Base-by-base conservation (phyloP, 2,888 invertebrate genomes). In the Pseudoips prasinana region DNA sequence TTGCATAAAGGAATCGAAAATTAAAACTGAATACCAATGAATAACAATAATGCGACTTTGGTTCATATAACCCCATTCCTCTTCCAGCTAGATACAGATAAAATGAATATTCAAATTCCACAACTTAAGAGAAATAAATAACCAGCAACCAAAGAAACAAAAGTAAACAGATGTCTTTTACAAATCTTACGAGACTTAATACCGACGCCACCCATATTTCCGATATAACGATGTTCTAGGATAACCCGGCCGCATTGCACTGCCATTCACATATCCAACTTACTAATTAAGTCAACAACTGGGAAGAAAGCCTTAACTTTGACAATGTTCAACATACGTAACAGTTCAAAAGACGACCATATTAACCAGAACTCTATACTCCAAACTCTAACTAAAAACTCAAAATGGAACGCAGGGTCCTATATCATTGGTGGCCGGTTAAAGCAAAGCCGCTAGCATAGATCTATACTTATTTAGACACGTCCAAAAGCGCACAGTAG, bases 241-340 rank as follows among this genome's bases (percentile, higher is more conserved):
- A 70, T 69, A 72, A 73, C 71, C 64, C 52, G 62, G 82, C 30
- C 23, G 47, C 87, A 87, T 87, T 87, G 83, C 75, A 65, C 82
- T 87, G 87, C 85, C 87, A 86, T 82, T 87, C 87, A 86, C 86
- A 85, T 87, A 87, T 86, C 86, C 82, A 83, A 71, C 77, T 83
- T 77, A 84, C 86, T 87, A 87, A 87, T 87, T 87, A 87, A 87
- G 87, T 86, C 86, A 83, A 68, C 81, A 73, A 66, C 64, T 67
- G 66, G 75, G 84, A 84, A 84, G 85, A 84, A 79, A 85, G 82
- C 82, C 81, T 74, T 85, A 84, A 84, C 86, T 87, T 85, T 85
- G 86, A 87, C 86, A 84, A 83, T 82, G 79, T 84, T 75, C 71
- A 75, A 84, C 85, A 86, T 87, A 87, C 86, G 85, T 84, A 84